Conservation (phyloP, 2,113 vertebrate genomes). For the Caranx ignobilis region DNA sequence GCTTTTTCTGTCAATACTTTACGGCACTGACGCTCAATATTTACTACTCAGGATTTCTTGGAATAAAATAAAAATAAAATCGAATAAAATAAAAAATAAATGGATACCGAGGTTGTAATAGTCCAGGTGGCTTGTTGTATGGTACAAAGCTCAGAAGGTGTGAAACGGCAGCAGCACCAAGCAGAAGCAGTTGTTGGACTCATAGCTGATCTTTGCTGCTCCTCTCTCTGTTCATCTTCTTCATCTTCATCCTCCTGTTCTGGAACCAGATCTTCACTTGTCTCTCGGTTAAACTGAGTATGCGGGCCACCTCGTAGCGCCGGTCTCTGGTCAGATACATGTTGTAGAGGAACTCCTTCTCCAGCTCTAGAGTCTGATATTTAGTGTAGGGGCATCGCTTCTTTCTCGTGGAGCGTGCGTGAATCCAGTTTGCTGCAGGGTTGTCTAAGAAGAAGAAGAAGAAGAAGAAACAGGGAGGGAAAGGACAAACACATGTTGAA, state of each 20-base stretch:
- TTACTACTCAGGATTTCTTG: not conserved
- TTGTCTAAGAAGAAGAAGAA: constrained; percentile 88
- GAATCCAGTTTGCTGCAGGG: constrained; percentile 98
- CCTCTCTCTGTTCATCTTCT: constrained; percentile 98
- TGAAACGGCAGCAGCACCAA: constrained; percentile 9
- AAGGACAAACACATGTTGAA: not conserved
- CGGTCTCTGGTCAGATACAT: constrained; percentile 99
- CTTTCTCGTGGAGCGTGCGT: constrained; percentile 97
- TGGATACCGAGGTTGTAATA: constrained; percentile 20
- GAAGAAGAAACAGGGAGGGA: constrained; percentile 37
- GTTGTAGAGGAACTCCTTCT: constrained; percentile 99
- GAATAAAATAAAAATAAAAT: not conserved
- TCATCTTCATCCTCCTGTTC: constrained; percentile 99
- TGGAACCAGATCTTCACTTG: constrained; percentile 99
- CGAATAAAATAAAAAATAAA: constrained; percentile 2
- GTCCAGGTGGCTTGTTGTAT: constrained; percentile 49
- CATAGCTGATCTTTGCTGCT: constrained; percentile 89
- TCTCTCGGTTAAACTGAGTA: constrained; percentile 97
- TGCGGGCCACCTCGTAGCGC: constrained; percentile 96
- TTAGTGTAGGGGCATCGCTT: constrained; percentile 99
- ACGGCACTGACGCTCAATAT: constrained; percentile 5
- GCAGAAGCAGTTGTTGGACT: not conserved
- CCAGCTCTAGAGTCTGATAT: constrained; percentile 98
- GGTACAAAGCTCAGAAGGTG: constrained; percentile 21
- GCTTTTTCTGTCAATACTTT: constrained; percentile 4